A percentile compares a stretch with the other conserved stretches of the same genome.
Evolutionary conservation across 2,797 vertebrate genomes (phyloP).

Genomic region (Meriones psammophilus): DNA sequence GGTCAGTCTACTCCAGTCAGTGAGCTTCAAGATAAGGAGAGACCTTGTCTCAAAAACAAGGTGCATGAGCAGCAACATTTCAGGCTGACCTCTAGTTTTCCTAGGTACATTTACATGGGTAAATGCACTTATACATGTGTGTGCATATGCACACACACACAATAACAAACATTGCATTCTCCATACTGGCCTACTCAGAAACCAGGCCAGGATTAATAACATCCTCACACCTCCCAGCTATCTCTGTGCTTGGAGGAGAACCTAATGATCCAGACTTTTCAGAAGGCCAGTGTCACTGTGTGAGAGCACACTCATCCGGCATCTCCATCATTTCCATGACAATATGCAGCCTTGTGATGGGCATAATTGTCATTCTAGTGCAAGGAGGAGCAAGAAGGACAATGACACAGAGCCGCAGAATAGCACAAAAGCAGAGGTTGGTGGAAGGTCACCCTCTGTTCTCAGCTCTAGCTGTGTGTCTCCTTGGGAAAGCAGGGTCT

Average conservation of each 20-base stretch:
- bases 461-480: not conserved
- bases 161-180: not conserved
- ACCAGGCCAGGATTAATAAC: not conserved
- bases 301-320: rapidly evolving
- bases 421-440: not conserved
- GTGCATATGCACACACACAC: not conserved
- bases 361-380: not conserved
- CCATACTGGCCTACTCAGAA: rapidly evolving
- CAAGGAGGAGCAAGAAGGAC: not conserved
- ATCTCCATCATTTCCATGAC: not conserved
- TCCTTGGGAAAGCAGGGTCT: not conserved
- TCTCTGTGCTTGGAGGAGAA: not conserved
- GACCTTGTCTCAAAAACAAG: not conserved
- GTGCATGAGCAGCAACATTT: not conserved
- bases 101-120: not conserved
- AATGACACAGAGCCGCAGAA: not conserved
- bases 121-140: not conserved
- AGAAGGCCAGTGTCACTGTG: rapidly evolving
- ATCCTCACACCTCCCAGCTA: too few relatives aligned
- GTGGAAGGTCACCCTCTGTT: not conserved
- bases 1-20: too few relatives aligned
- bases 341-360: not conserved
- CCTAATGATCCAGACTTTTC: not conserved
- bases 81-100: not conserved
- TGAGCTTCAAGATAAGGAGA: not conserved